Evolutionary conservation across 2,888 invertebrate genomes (phyloP).

Genomic region (Bellardia bayeri): DNA sequence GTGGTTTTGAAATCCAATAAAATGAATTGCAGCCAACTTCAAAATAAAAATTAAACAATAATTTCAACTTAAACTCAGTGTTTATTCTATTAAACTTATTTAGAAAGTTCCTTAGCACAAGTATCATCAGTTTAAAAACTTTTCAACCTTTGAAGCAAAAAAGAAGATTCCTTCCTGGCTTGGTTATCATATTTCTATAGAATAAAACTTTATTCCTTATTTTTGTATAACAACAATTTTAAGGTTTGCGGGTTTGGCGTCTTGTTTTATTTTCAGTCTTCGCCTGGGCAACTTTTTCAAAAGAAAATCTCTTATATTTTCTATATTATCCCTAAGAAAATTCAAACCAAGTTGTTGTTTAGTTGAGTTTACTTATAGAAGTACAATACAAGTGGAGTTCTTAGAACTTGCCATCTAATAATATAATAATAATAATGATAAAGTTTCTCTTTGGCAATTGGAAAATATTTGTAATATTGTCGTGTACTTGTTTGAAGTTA

Average conservation of each 20-base stretch:
- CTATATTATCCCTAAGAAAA: background rate
- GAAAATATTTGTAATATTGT: constrained; percentile 31
- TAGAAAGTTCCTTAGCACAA: too few species aligned
- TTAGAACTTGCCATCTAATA: constrained; percentile 50
- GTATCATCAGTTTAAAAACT: background rate
- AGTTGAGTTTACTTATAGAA: background rate
- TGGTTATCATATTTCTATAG: constrained; percentile 3
- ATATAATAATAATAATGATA: constrained; percentile 29
- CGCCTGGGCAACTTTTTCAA: background rate
- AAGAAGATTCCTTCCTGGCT: background rate
- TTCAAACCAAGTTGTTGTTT: background rate
- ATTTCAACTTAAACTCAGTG: too few species aligned
- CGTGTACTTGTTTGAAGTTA: constrained; percentile 36
- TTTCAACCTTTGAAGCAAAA: background rate
- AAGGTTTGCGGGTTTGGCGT: background rate
- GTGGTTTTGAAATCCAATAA: background rate
- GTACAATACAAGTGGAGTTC: background rate
- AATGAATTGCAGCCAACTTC: background rate
- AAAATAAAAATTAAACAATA: background rate
- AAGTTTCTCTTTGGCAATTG: constrained; percentile 51
- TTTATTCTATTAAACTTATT: background rate
- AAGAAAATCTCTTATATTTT: constrained; percentile 18
- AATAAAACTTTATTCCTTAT: background rate
- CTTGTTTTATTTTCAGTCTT: constrained; percentile 19
- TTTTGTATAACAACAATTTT: too few species aligned